Percentiles rank a stretch among this genome's conserved stretches.
phyloP scores from a whole-genome alignment of 2,113 vertebrate genomes.

The Sterna hirundo region DNA sequence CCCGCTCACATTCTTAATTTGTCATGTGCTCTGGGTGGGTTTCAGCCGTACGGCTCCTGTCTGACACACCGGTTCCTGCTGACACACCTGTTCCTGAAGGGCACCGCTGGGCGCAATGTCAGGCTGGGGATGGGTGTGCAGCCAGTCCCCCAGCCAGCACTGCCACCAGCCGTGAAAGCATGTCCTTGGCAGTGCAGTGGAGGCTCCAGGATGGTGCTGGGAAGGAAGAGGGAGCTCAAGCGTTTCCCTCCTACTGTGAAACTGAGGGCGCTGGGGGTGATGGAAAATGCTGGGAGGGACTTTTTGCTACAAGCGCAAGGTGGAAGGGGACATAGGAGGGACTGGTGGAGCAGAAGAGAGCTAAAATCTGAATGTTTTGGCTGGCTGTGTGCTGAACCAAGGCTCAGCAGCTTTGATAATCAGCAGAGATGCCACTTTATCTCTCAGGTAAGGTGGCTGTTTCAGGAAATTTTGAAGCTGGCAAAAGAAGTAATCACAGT shows the following conservation, averaged over 20 bases:
- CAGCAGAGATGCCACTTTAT: not conserved
- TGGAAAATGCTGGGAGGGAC: too few species aligned
- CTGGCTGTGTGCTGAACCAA: not conserved
- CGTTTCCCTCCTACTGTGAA: not conserved
- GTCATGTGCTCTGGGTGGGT: not conserved
- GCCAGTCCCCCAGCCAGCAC: not conserved
- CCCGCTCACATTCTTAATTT: not conserved
- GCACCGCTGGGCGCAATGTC: fast-evolving
- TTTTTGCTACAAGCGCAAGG: not conserved
- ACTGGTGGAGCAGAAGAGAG: too few species aligned
- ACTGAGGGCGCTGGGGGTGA: not conserved
- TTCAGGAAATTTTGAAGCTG: not conserved
- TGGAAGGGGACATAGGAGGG: not conserved
- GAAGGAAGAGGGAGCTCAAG: not conserved
- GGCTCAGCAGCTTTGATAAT: not conserved
- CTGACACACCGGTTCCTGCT: not conserved
- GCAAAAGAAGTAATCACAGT: not conserved
- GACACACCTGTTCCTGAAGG: not conserved
- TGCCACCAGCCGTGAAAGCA: not conserved
- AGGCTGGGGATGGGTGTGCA: not conserved
- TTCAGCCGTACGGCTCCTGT: not conserved
- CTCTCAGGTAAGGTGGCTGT: not conserved
- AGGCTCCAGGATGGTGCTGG: not conserved
- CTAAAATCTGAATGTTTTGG: not conserved
- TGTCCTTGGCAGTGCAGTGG: fast-evolving